A percentile compares a stretch with the other conserved stretches of the same genome.
These are phyloP conservation scores for Chromoteleia sp. DNA, from an alignment of 2,888 invertebrate genomes.

Conservation along the genomic window DNA sequence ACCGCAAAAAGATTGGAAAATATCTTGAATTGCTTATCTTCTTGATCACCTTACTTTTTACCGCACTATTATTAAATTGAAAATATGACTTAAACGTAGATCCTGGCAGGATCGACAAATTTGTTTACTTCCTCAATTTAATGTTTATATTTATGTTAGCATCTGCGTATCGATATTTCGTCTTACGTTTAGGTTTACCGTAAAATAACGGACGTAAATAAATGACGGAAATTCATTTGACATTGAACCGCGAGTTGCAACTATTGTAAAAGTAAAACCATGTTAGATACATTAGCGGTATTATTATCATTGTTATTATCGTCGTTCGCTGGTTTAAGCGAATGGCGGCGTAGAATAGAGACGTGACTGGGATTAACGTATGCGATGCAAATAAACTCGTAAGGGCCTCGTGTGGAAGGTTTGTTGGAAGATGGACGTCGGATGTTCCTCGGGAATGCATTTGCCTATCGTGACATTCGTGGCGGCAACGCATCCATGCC, in stretches of 20 bases:
- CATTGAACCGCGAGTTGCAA: slow-evolving; percentile 9
- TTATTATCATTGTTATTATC: slow-evolving; percentile 49
- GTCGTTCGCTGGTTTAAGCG: slow-evolving; percentile 4
- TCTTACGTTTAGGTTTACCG: too few species aligned
- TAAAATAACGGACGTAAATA: slow-evolving; percentile 5
- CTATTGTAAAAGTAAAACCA: slow-evolving; percentile 34
- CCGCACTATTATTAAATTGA: too few species aligned
- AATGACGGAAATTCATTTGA: slow-evolving; percentile 18
- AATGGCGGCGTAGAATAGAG: slow-evolving; percentile 50
- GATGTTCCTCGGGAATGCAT: slow-evolving; percentile 48
- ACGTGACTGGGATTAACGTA: slow-evolving; percentile 46
- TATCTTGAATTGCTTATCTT: too few species aligned
- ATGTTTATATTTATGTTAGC: too few species aligned
- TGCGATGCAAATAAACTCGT: slow-evolving; percentile 55
- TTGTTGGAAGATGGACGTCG: slow-evolving; percentile 54
- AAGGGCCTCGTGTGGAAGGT: too few species aligned
- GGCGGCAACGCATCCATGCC: slow-evolving; percentile 36
- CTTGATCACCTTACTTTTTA: too few species aligned
- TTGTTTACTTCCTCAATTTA: too few species aligned
- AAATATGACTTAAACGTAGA: too few species aligned
- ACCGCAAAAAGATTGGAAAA: too few species aligned
- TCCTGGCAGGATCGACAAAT: too few species aligned
- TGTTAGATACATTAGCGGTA: slow-evolving; percentile 38
- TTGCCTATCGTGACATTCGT: slow-evolving; percentile 63
- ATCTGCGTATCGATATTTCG: too few species aligned